Percentiles rank a stretch among this genome's conserved stretches.
Conservation (phyloP, 2,888 invertebrate genomes). For the Plagodis pulveraria region DNA sequence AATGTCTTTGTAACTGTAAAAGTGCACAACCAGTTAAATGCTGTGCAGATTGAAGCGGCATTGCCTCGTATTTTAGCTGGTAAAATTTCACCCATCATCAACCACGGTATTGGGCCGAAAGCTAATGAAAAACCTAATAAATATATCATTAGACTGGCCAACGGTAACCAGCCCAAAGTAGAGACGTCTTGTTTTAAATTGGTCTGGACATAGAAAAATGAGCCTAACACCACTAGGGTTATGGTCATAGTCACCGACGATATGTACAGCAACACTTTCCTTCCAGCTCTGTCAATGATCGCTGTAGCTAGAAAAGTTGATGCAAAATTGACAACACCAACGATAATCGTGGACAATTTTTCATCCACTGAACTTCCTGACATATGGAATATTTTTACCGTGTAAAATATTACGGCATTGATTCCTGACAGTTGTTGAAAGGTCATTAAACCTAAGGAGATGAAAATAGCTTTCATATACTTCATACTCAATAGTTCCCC, state of each 20-base stretch:
- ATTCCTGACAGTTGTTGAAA: slow-evolving; percentile 98
- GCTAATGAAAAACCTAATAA: slow-evolving; percentile 94
- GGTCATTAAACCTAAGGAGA: slow-evolving; percentile 95
- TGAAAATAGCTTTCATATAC: slow-evolving; percentile 91
- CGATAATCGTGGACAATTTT: slow-evolving; percentile 92
- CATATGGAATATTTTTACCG: slow-evolving; percentile 93
- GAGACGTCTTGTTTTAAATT: slow-evolving; percentile 78
- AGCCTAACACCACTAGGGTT: slow-evolving; percentile 89
- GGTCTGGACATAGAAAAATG: slow-evolving; percentile 89
- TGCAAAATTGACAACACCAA: slow-evolving; percentile 95
- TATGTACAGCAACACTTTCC: slow-evolving; percentile 94
- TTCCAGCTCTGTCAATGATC: slow-evolving; percentile 94
- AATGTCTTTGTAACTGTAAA: slow-evolving; percentile 95
- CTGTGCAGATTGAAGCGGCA: slow-evolving; percentile 95
- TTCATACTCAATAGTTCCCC: slow-evolving; percentile 88
- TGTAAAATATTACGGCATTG: slow-evolving; percentile 98
- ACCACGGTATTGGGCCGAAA: slow-evolving; percentile 93
- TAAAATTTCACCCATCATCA: slow-evolving; percentile 97
- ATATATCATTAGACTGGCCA: slow-evolving; percentile 92
- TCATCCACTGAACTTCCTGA: slow-evolving; percentile 93
- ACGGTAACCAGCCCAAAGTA: slow-evolving; percentile 90
- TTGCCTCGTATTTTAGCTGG: slow-evolving; percentile 95
- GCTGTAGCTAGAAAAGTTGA: slow-evolving; percentile 94
- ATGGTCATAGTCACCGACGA: slow-evolving; percentile 92
- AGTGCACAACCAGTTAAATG: slow-evolving; percentile 96